A percentile compares a stretch with the other conserved stretches of the same genome.
Evolutionary conservation across 2,888 invertebrate genomes (phyloP).

Genomic region (Torymus aiolomorphi): DNA sequence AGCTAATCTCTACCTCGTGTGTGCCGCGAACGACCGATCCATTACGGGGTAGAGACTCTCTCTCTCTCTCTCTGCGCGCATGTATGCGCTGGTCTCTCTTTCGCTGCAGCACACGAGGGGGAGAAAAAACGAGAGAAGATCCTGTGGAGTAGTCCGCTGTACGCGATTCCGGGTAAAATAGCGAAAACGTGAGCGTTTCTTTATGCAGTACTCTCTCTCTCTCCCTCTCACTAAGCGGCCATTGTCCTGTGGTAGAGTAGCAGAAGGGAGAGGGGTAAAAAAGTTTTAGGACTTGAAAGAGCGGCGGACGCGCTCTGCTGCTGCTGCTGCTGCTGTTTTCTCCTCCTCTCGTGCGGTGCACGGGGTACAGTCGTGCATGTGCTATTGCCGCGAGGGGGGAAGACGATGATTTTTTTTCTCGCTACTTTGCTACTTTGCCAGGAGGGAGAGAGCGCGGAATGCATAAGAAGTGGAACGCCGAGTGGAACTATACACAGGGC

Average conservation of each 20-base stretch:
- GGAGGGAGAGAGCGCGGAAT: no score
- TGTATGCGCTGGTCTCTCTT: no score
- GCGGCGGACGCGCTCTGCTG: no score
- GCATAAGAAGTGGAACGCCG: no score
- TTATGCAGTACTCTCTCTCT: slow-evolving; percentile 33
- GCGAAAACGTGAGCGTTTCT: slow-evolving; percentile 53
- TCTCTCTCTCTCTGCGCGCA: no score
- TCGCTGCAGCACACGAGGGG: neutral
- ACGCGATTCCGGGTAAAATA: slow-evolving; percentile 53
- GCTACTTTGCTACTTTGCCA: no score
- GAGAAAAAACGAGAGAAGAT: slow-evolving; percentile 14
- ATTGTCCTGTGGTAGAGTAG: slow-evolving; percentile 25
- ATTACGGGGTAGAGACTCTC: slow-evolving; percentile 25
- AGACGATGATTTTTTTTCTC: no score
- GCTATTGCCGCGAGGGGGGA: no score
- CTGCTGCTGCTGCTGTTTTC: no score
- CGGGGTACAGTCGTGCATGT: no score
- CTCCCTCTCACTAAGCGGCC: neutral
- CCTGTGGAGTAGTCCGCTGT: slow-evolving; percentile 18
- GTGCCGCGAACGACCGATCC: slow-evolving; percentile 36
- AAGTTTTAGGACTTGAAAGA: slow-evolving; percentile 28
- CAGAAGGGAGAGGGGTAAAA: neutral
- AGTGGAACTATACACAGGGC: no score
- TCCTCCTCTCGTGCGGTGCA: no score
- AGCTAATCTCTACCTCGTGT: slow-evolving; percentile 43